Evolutionary conservation across 2,113 vertebrate species (phyloP).

Genomic region (Felis chaus): DNA sequence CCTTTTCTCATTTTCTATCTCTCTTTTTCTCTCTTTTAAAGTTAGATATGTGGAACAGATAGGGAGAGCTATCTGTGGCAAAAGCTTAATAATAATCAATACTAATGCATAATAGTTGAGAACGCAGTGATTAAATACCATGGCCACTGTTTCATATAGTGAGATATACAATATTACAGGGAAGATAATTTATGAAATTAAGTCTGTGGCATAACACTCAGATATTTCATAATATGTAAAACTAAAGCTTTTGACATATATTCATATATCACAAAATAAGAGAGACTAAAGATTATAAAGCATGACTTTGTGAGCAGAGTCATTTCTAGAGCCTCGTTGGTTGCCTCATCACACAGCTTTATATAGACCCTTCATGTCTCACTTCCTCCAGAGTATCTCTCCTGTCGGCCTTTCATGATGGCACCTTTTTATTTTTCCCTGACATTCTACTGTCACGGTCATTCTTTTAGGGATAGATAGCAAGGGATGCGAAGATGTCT

Average conservation of each 20-base stretch:
- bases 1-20: slow-evolving; percentile 54
- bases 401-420: neutral
- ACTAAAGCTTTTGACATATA: neutral
- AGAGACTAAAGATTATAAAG: neutral
- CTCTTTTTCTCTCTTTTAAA: slow-evolving; percentile 58
- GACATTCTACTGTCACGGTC: neutral
- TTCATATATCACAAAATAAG: neutral
- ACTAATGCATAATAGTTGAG: slow-evolving; percentile 29
- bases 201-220: neutral
- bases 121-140: neutral
- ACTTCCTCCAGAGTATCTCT: neutral
- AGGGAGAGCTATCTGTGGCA: slow-evolving; percentile 12
- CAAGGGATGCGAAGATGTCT: neutral
- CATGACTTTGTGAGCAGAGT: neutral
- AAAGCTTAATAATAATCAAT: slow-evolving; percentile 43
- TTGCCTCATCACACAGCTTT: neutral
- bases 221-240: neutral
- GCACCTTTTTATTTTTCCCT: neutral
- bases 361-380: neutral
- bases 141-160: neutral
- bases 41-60: slow-evolving; percentile 32
- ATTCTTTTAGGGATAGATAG: neutral
- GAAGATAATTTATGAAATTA: slow-evolving; percentile 1
- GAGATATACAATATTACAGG: neutral
- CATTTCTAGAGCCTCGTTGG: neutral